Evolutionary conservation across 2,797 vertebrate species (phyloP).

Genomic region (Pelochelys cantorii): DNA sequence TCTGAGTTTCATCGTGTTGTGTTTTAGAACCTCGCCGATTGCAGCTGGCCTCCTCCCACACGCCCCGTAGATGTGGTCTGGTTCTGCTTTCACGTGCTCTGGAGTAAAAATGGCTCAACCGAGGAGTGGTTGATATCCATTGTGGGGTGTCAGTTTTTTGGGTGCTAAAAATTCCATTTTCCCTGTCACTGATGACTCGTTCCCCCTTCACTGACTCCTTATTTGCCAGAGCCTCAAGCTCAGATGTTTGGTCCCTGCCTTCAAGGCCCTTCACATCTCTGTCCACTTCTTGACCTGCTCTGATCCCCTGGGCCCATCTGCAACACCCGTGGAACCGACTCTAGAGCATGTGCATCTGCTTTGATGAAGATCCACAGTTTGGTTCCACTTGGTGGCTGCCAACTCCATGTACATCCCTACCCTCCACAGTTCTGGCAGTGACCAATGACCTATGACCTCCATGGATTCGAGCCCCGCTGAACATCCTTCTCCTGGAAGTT

Average conservation of each 20-base stretch:
- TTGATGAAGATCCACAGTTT: background rate
- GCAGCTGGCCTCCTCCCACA: accelerated
- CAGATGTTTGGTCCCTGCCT: accelerated
- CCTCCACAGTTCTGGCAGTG: background rate
- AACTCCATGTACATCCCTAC: background rate
- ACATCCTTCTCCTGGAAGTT: background rate
- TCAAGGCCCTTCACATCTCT: background rate
- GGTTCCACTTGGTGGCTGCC: no score
- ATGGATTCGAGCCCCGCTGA: background rate
- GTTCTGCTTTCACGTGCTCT: background rate
- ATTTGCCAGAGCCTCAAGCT: background rate
- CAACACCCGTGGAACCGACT: background rate
- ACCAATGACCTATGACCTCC: background rate
- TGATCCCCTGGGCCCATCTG: background rate
- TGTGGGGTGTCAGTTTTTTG: background rate
- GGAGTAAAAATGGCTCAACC: background rate
- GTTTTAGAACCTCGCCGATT: accelerated
- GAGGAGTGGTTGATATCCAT: accelerated
- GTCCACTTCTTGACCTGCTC: background rate
- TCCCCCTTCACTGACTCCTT: no score
- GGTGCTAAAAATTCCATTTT: background rate
- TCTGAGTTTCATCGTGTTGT: background rate
- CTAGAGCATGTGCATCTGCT: background rate
- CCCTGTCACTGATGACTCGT: background rate
- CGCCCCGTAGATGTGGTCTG: background rate